These are phyloP conservation scores for Ictidomys tridecemlineatus DNA, from an alignment of 2,113 vertebrate genomes.

Conservation along the genomic window DNA sequence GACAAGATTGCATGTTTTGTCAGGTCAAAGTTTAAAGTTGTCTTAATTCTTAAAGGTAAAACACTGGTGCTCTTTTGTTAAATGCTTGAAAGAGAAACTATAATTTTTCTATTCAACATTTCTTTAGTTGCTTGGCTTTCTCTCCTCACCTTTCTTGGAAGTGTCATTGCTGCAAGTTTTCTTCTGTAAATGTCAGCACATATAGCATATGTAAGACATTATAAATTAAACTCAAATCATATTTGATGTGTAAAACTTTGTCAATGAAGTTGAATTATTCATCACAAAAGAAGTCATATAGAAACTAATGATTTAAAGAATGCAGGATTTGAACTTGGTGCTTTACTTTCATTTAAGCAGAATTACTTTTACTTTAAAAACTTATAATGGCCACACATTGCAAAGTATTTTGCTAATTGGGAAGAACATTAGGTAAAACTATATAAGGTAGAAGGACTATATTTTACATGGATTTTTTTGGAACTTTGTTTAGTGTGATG, in stretches of 20 bases:
- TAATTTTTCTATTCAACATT: slow-evolving; percentile 43
- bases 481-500: not conserved
- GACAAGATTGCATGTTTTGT: slow-evolving; percentile 24
- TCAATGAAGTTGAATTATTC: slow-evolving; percentile 44
- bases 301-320: slow-evolving; percentile 54
- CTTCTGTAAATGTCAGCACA: slow-evolving; percentile 45
- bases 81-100: not conserved
- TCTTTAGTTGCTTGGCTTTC: slow-evolving; percentile 36
- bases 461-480: slow-evolving; percentile 4
- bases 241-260: slow-evolving; percentile 48
- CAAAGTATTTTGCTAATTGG: not conserved
- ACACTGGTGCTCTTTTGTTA: not conserved
- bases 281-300: not conserved
- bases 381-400: slow-evolving; percentile 29
- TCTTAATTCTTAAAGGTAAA: slow-evolving; percentile 44
- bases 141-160: not conserved
- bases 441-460: not conserved
- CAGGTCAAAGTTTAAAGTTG: slow-evolving; percentile 36
- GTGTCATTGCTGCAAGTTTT: slow-evolving; percentile 4
- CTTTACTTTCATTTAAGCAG: slow-evolving; percentile 57
- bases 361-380: slow-evolving; percentile 21
- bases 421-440: slow-evolving; percentile 57
- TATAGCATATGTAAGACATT: not conserved
- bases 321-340: not conserved
- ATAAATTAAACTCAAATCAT: slow-evolving; percentile 40